Percentiles rank a stretch among this genome's conserved stretches.
These are phyloP conservation scores for Panonychus citri DNA, from an alignment of 1,140 invertebrate genomes.

Conservation along the genomic window DNA sequence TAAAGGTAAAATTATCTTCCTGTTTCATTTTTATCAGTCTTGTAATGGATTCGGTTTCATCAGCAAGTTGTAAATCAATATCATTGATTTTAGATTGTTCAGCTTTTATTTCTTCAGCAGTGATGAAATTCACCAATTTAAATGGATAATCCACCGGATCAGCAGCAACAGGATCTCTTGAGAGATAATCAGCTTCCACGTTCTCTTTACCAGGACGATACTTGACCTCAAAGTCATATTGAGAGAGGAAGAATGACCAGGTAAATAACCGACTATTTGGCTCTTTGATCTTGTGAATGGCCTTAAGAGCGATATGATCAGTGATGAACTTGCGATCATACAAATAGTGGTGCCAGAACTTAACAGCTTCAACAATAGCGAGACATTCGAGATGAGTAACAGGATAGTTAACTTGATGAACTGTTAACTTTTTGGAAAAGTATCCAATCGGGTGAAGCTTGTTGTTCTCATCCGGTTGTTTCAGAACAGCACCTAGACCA, in stretches of 20 bases:
- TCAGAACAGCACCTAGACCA: constrained; percentile 26
- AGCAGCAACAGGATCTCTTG: too few relatives aligned
- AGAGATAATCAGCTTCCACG: constrained; percentile 5
- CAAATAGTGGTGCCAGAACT: constrained; percentile 7
- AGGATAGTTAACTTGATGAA: constrained; percentile 1
- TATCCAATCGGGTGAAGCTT: not conserved
- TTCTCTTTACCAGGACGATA: constrained; percentile 1
- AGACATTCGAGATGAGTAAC: constrained; percentile 4
- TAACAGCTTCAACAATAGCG: constrained; percentile 2
- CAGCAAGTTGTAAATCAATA: not conserved
- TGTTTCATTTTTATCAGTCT: not conserved
- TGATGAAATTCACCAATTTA: not conserved
- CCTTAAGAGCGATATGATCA: constrained; percentile 2
- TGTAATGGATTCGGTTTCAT: not conserved
- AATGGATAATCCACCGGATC: too few relatives aligned
- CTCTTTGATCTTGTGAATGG: not conserved
- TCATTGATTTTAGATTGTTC: not conserved
- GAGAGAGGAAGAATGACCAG: not conserved
- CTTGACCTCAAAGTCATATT: constrained; percentile 3
- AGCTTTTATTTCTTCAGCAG: not conserved
- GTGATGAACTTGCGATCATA: not conserved
- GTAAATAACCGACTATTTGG: not conserved
- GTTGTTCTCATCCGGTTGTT: constrained; percentile 16
- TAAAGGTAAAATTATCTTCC: not conserved
- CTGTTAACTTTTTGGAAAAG: too few relatives aligned